Evolutionary conservation across 2,888 invertebrate species (phyloP).

Genomic region (Platynereis dumerilii): DNA sequence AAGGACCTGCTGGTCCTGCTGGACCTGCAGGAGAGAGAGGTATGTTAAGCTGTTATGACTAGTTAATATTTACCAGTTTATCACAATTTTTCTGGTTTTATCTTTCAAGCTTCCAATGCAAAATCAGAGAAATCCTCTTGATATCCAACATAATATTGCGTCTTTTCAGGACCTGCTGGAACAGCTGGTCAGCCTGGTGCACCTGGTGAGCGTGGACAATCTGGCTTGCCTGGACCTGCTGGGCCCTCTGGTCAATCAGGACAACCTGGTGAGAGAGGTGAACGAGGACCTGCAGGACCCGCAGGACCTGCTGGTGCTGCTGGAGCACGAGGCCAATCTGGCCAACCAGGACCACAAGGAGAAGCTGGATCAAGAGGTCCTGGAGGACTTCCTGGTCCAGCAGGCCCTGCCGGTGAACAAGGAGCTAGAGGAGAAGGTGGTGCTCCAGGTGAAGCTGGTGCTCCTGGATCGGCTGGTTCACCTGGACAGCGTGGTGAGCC

Average conservation of each 20-base stretch:
- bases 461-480: conserved; percentile 24
- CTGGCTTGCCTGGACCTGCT: conserved; percentile 15
- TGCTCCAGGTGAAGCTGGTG: conserved; percentile 20
- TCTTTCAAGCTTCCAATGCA: no score
- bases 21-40: conserved; percentile 23
- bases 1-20: conserved; percentile 6
- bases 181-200: conserved; percentile 27
- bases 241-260: conserved; percentile 34
- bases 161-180: conserved; percentile 20
- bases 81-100: no score
- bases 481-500: conserved; percentile 39
- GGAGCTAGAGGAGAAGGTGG: conserved; percentile 26
- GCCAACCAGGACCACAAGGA: conserved; percentile 14
- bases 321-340: conserved; percentile 22
- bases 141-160: no score
- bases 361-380: conserved; percentile 22
- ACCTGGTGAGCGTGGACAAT: conserved; percentile 24
- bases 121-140: no score
- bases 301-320: conserved; percentile 23
- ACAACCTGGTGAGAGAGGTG: conserved; percentile 22
- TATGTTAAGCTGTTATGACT: no score
- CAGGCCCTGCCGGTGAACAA: conserved; percentile 13
- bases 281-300: conserved; percentile 40
- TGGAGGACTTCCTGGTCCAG: conserved; percentile 27
- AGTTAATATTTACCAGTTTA: no score